These are phyloP conservation scores for Apogon talboti DNA, from an alignment of 2,797 vertebrate genomes.

Conservation along the genomic window DNA sequence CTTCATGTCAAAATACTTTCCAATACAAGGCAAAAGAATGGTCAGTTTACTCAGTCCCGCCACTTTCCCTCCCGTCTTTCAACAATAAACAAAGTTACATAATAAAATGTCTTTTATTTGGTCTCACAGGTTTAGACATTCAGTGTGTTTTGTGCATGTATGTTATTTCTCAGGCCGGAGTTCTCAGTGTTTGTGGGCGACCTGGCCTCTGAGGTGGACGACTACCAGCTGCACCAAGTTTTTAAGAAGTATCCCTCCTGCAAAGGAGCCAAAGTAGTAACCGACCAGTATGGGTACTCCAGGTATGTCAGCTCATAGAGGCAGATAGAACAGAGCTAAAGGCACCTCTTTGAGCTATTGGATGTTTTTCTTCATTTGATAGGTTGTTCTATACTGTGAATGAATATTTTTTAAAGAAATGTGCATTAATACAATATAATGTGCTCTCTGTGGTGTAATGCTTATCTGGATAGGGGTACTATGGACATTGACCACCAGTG, in stretches of 20 bases:
- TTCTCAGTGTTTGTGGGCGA: conserved; percentile 96
- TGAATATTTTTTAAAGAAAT: conserved; percentile 26
- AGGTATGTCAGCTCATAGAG: conserved; percentile 78
- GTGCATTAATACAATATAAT: conserved; percentile 28
- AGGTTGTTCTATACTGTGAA: conserved; percentile 1
- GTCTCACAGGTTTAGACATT: no score
- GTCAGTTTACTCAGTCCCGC: no score
- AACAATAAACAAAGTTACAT: no score
- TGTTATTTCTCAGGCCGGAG: conserved; percentile 82
- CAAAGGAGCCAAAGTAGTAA: conserved; percentile 94
- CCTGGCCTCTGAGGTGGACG: conserved; percentile 91
- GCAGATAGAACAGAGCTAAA: background rate
- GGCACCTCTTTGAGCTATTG: conserved; percentile 1
- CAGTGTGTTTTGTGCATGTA: no score
- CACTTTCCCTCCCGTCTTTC: no score
- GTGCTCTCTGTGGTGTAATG: conserved; percentile 48
- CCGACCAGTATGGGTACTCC: conserved; percentile 91
- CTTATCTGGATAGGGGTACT: conserved; percentile 58
- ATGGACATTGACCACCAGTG: conserved; percentile 63
- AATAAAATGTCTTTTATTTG: no score
- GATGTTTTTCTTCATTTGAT: background rate
- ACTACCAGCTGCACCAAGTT: conserved; percentile 92
- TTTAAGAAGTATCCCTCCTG: conserved; percentile 93
- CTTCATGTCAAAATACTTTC: no score
- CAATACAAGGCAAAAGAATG: no score